These are phyloP conservation scores for Shargacucullia verbasci DNA, from an alignment of 2,888 invertebrate genomes.

Conservation along the genomic window DNA sequence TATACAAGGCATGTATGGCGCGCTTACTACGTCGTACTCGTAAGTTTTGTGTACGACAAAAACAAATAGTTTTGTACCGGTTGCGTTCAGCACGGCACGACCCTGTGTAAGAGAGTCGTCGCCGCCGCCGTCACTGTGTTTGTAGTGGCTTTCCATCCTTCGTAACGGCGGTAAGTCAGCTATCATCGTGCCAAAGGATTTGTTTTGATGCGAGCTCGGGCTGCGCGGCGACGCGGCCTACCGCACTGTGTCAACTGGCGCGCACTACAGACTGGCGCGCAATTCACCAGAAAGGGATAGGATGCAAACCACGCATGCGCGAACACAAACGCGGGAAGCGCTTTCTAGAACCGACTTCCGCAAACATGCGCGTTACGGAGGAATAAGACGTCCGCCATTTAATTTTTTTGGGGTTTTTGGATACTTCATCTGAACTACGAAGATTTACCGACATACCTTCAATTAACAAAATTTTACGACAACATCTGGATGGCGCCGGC, in stretches of 20 bases:
- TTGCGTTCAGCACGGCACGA: constrained; percentile 60
- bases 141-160: constrained; percentile 67
- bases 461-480: too few relatives aligned
- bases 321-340: constrained; percentile 79
- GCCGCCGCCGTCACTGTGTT: constrained; percentile 53
- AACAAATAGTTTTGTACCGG: constrained; percentile 75
- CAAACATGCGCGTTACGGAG: constrained; percentile 59
- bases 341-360: constrained; percentile 80
- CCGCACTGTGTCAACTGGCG: constrained; percentile 80
- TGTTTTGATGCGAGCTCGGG: constrained; percentile 64
- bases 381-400: constrained; percentile 49
- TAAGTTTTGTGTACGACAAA: constrained; percentile 66
- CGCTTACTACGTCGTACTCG: constrained; percentile 68
- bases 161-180: constrained; percentile 75
- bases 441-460: neutral
- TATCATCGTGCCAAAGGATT: constrained; percentile 73
- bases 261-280: constrained; percentile 82
- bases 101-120: constrained; percentile 49
- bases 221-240: constrained; percentile 55
- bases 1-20: constrained; percentile 32
- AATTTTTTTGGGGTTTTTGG: constrained; percentile 39
- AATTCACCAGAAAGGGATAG: constrained; percentile 77
- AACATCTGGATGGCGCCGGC: too few relatives aligned
- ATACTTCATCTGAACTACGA: constrained; percentile 12
- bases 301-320: constrained; percentile 79